Evolutionary conservation across 2,888 invertebrate species (phyloP).

Genomic region (Pollenia amentaria): DNA sequence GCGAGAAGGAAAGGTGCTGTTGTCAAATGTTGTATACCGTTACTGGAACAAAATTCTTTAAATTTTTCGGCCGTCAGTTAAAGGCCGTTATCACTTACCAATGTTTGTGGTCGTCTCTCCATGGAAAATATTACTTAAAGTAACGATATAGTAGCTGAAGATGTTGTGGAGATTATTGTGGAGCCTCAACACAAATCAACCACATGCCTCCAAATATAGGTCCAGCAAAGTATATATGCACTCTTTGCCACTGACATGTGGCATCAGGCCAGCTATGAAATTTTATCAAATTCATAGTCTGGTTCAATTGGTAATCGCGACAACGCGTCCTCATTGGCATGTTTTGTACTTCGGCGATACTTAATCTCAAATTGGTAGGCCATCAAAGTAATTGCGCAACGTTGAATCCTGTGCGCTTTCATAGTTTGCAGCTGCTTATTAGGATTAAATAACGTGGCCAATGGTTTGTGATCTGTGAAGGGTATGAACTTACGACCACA

Average conservation of each 20-base stretch:
- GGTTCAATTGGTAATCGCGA: no score
- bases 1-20: conserved; percentile 75
- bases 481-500: no score
- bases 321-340: no score
- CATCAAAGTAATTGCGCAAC: background rate
- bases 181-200: conserved; percentile 47
- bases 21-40: conserved; percentile 76
- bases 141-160: no score
- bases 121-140: conserved; percentile 38
- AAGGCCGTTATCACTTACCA: conserved; percentile 75
- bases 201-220: conserved; percentile 29
- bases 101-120: conserved; percentile 74
- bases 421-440: background rate
- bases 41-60: conserved; percentile 8
- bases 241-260: conserved; percentile 79
- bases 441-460: background rate
- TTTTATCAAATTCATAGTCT: no score
- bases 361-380: no score
- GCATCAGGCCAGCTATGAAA: conserved; percentile 73
- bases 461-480: no score
- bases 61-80: conserved; percentile 67
- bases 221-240: conserved; percentile 84
- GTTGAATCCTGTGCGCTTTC: background rate
- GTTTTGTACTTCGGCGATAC: no score
- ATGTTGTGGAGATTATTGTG: conserved; percentile 33